phyloP scores from a whole-genome alignment of 2,113 vertebrate genomes.

The Aythya baeri region DNA sequence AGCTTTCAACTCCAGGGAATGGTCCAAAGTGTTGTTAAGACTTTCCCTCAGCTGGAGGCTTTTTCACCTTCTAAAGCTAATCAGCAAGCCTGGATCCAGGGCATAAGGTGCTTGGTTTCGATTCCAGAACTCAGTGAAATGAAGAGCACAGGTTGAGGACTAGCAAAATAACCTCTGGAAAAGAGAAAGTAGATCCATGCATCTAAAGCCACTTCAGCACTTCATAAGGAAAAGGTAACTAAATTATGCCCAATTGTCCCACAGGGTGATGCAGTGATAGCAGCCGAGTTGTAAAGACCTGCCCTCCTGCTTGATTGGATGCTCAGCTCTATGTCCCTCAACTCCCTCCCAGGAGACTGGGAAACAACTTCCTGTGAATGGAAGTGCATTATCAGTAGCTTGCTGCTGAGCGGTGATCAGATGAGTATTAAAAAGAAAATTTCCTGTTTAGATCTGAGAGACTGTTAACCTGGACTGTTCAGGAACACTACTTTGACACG shows the following conservation, averaged over 20 bases:
- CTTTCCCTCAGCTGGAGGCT: background rate
- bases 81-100: background rate
- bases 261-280: background rate
- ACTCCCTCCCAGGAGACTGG: background rate
- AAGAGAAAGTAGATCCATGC: background rate
- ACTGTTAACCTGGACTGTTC: background rate
- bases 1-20: background rate
- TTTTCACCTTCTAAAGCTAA: background rate
- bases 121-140: background rate
- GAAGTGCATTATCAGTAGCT: background rate
- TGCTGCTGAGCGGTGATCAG: background rate
- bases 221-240: background rate
- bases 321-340: background rate
- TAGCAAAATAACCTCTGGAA: background rate
- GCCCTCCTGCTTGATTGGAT: background rate
- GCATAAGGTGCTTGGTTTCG: background rate
- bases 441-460: background rate
- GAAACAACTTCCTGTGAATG: background rate
- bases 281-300: background rate
- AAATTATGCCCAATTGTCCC: background rate
- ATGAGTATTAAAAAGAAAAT: background rate
- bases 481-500: background rate
- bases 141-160: background rate
- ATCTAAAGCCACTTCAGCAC: background rate
- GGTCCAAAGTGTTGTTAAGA: background rate